Evolutionary conservation across 2,113 vertebrate species (phyloP).

Genomic region (Leptosomus discolor): DNA sequence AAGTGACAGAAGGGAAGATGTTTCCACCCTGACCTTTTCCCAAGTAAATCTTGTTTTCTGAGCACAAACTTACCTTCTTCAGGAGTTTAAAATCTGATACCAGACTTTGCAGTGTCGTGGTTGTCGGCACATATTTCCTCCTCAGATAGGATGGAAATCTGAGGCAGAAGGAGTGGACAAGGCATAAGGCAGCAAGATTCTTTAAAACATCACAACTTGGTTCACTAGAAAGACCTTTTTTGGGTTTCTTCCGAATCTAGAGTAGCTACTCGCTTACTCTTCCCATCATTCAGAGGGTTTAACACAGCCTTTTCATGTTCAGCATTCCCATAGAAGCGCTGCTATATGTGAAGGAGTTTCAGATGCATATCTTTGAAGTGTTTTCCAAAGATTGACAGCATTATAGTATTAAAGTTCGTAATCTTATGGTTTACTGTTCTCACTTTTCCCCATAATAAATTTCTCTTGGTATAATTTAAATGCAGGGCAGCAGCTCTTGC

Average conservation of each 20-base stretch:
- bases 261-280: neutral
- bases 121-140: neutral
- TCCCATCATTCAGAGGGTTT: neutral
- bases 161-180: neutral
- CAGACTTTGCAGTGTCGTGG: neutral
- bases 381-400: slow-evolving; percentile 25
- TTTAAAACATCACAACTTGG: neutral
- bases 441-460: neutral
- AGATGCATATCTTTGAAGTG: slow-evolving; percentile 2
- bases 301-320: neutral
- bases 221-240: neutral
- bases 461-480: neutral
- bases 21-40: neutral
- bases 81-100: neutral
- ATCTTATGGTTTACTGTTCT: neutral
- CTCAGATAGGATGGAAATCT: neutral
- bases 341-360: neutral
- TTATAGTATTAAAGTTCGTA: neutral
- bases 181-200: neutral
- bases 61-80: neutral
- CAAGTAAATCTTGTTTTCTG: neutral
- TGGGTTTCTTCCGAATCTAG: neutral
- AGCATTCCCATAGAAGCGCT: neutral
- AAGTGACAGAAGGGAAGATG: neutral
- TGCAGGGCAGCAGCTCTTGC: neutral